phyloP scores from a whole-genome alignment of 2,797 vertebrate species.

The Neomorphus geoffroyi region DNA sequence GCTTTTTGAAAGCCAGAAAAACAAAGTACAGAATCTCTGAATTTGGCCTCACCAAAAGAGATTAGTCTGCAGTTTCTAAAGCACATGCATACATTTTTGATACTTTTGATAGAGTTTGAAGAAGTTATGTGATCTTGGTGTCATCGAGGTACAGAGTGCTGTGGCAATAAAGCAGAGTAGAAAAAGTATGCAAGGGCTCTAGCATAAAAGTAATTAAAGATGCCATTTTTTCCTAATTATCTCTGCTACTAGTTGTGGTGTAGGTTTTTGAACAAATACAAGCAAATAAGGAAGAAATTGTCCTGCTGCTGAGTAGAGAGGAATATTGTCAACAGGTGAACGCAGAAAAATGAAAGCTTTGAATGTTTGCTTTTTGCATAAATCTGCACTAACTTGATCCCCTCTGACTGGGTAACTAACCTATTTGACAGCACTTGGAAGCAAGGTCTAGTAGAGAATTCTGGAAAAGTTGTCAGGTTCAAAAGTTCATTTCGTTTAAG shows the following conservation, averaged over 20 bases:
- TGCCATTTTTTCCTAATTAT: neutral
- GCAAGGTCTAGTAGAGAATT: neutral
- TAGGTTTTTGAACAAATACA: neutral
- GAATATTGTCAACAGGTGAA: neutral
- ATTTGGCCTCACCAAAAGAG: neutral
- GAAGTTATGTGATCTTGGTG: neutral
- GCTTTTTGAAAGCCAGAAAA: neutral
- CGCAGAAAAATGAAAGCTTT: neutral
- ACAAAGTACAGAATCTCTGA: neutral
- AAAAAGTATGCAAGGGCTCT: neutral
- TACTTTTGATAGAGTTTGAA: neutral
- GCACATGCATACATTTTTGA: neutral
- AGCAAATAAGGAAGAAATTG: neutral
- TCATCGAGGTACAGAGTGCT: neutral
- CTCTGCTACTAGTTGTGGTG: neutral
- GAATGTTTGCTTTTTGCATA: neutral
- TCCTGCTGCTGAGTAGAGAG: neutral
- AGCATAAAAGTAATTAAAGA: neutral
- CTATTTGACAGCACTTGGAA: neutral
- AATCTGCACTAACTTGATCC: neutral
- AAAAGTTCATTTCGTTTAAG: neutral
- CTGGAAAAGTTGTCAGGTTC: neutral
- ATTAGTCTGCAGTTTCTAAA: neutral
- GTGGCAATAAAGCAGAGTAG: neutral
- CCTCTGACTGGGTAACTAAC: neutral